Percentiles rank a stretch among this genome's conserved stretches.
Evolutionary conservation across 2,113 vertebrate species (phyloP).

Genomic region (Oostethus manadensis): DNA sequence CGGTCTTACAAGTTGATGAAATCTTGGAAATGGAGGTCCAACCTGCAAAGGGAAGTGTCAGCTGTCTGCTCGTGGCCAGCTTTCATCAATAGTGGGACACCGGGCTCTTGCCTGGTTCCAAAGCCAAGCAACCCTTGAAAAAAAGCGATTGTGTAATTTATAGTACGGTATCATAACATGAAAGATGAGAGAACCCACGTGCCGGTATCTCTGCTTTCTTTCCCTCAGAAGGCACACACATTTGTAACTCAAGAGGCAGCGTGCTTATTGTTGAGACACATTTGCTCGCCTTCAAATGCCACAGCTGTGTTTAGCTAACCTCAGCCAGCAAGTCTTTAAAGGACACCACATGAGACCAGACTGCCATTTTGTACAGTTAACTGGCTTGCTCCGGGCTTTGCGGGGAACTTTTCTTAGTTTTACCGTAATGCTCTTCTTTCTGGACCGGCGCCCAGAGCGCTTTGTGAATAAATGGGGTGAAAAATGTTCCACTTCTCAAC

Average conservation of each 20-base stretch:
- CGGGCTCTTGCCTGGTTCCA: slow-evolving; percentile 20
- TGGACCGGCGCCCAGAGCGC: slow-evolving; percentile 41
- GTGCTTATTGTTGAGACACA: slow-evolving; percentile 61
- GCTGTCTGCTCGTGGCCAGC: slow-evolving; percentile 28
- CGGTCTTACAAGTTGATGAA: slow-evolving; percentile 29
- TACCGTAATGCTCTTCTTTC: slow-evolving; percentile 50
- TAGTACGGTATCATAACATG: slow-evolving; percentile 9
- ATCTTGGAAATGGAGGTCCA: slow-evolving; percentile 27
- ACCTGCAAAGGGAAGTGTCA: slow-evolving; percentile 40
- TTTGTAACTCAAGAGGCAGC: slow-evolving; percentile 45
- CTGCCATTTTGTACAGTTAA: slow-evolving; percentile 47
- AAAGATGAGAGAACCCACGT: not conserved
- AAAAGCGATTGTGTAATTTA: slow-evolving; percentile 25
- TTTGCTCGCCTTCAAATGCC: slow-evolving; percentile 59
- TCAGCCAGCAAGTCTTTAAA: slow-evolving; percentile 53
- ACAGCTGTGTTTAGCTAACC: slow-evolving; percentile 71
- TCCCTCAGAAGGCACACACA: slow-evolving; percentile 35
- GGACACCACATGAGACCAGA: slow-evolving; percentile 56
- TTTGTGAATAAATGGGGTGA: slow-evolving; percentile 36
- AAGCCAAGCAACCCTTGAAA: slow-evolving; percentile 35
- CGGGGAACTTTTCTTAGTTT: slow-evolving; percentile 63
- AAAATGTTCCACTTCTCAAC: slow-evolving; percentile 18
- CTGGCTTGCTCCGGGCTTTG: slow-evolving; percentile 52
- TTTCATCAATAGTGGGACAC: slow-evolving; percentile 17
- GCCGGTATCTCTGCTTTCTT: slow-evolving; percentile 17